A percentile compares a stretch with the other conserved stretches of the same genome.
These are phyloP conservation scores for Heliconius hortense DNA, from an alignment of 2,888 invertebrate genomes.

Conservation along the genomic window DNA sequence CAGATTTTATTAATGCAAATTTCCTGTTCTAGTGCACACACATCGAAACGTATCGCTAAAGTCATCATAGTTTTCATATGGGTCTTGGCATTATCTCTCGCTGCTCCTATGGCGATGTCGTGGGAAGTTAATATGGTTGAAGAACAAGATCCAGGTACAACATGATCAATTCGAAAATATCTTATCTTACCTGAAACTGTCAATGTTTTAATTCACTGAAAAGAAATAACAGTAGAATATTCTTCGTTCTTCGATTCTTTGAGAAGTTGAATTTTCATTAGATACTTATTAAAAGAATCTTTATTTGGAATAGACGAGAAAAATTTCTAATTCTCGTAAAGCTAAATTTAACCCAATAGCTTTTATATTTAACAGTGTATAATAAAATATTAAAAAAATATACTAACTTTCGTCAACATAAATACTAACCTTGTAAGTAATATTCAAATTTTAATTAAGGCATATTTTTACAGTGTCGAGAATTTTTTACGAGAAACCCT, in stretches of 20 bases:
- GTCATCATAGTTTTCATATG: constrained; percentile 89
- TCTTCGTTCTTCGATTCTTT: no score
- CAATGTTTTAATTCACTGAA: not conserved
- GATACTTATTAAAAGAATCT: not conserved
- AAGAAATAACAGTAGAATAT: no score
- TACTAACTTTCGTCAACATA: not conserved
- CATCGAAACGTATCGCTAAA: constrained; percentile 88
- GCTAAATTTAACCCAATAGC: not conserved
- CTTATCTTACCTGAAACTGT: not conserved
- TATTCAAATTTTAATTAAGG: not conserved
- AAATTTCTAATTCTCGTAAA: not conserved
- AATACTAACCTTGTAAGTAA: not conserved
- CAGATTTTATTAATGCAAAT: not conserved
- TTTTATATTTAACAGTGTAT: not conserved
- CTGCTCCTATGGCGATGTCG: constrained; percentile 86
- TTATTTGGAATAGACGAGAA: not conserved
- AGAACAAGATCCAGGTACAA: constrained; percentile 70
- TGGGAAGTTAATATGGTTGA: constrained; percentile 80
- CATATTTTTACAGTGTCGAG: constrained; percentile 63
- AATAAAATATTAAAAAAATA: not conserved
- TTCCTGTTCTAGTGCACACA: constrained; percentile 84
- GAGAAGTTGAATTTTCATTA: no score
- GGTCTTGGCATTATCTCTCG: constrained; percentile 85
- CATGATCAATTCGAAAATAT: not conserved
- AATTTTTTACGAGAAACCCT: constrained; percentile 77